These are phyloP conservation scores for Akabosia matsudoensis DNA, from an alignment of 1,140 invertebrate species.

Conservation along the genomic window DNA sequence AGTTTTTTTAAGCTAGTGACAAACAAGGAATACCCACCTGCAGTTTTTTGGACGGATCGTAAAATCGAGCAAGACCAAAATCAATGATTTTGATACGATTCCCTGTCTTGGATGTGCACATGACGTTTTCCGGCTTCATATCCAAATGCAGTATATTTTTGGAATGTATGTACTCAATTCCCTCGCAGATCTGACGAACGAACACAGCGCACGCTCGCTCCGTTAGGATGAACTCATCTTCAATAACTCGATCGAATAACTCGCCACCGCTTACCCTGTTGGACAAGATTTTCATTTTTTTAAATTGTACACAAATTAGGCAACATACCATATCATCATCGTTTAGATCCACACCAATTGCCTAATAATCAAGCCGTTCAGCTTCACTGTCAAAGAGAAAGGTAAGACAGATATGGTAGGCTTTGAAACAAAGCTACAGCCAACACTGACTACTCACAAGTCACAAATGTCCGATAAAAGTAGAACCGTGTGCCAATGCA, in stretches of 20 bases:
- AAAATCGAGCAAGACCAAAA: conserved; percentile 90
- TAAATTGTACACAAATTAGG: too few relatives aligned
- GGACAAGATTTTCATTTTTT: too few relatives aligned
- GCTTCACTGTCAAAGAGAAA: too few relatives aligned
- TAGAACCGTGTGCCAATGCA: too few relatives aligned
- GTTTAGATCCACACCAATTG: too few relatives aligned
- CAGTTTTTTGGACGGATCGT: conserved; percentile 85
- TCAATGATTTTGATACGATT: conserved; percentile 98
- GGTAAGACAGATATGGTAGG: too few relatives aligned
- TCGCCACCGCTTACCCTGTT: conserved; percentile 93
- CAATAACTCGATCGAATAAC: conserved; percentile 95
- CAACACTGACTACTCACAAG: too few relatives aligned
- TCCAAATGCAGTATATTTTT: conserved; percentile 93
- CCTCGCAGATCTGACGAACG: conserved; percentile 95
- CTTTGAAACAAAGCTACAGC: too few relatives aligned
- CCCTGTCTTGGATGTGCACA: conserved; percentile 88
- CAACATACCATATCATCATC: not conserved
- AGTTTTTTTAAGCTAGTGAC: not conserved
- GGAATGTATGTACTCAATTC: conserved; percentile 91
- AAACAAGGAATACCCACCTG: conserved; percentile 51
- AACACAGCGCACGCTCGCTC: conserved; percentile 93
- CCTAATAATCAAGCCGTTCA: too few relatives aligned
- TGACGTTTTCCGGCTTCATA: conserved; percentile 97
- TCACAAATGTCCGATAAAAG: too few relatives aligned
- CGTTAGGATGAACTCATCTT: conserved; percentile 94